Percentiles rank a stretch among this genome's conserved stretches.
Conservation (phyloP, 2,113 vertebrate genomes). For the Merops nubicus region DNA sequence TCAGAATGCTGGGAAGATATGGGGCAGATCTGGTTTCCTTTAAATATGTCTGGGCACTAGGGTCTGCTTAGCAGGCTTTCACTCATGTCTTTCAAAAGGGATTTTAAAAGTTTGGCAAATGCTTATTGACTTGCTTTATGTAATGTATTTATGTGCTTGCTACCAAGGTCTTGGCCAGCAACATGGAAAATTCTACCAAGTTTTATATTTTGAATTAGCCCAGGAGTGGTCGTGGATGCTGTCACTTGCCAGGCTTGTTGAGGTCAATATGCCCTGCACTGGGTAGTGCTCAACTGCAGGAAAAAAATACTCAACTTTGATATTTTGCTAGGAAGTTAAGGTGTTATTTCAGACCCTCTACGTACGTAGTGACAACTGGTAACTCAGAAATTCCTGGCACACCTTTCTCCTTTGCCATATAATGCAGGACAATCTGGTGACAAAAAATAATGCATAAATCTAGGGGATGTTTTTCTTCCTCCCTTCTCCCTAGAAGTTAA, state of each 20-base stretch:
- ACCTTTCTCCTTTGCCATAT: not conserved
- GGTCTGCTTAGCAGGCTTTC: not conserved
- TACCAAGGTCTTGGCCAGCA: not conserved
- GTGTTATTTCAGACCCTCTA: not conserved
- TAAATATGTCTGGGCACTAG: not conserved
- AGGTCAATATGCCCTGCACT: not conserved
- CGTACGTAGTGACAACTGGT: not conserved
- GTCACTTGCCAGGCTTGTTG: not conserved
- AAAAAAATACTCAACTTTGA: not conserved
- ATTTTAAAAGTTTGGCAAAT: not conserved
- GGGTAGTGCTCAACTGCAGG: not conserved
- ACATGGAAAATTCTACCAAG: not conserved
- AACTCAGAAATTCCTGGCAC: not conserved
- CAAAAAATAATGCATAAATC: not conserved
- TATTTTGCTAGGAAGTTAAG: not conserved
- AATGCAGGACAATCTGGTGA: not conserved
- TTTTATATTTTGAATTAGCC: not conserved
- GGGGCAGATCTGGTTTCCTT: not conserved
- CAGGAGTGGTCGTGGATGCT: not conserved
- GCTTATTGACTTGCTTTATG: not conserved
- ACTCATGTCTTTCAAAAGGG: not conserved
- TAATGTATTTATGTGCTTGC: not conserved
- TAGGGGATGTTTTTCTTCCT: not conserved
- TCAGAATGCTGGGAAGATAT: not conserved
- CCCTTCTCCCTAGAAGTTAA: not conserved